These are phyloP conservation scores for Ambastaia sidthimunki DNA, from an alignment of 2,797 vertebrate species.

Conservation along the genomic window DNA sequence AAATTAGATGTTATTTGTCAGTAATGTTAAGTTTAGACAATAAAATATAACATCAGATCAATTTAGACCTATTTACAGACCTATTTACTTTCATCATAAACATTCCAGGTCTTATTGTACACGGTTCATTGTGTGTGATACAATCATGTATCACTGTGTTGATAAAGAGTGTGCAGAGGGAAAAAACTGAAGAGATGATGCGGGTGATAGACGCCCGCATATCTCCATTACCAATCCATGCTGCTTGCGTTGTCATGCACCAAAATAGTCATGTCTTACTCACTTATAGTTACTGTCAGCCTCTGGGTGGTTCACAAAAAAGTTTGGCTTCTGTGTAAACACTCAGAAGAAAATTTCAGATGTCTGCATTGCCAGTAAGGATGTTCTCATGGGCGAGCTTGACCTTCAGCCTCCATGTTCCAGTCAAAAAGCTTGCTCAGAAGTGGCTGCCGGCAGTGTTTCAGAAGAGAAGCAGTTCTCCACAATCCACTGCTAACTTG, in stretches of 20 bases:
- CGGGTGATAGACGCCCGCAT: not conserved
- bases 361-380: not conserved
- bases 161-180: not conserved
- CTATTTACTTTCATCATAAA: no score
- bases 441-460: not conserved
- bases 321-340: not conserved
- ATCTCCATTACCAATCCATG: not conserved
- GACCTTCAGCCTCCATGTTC: not conserved
- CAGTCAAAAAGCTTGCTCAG: not conserved
- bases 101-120: no score
- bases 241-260: not conserved
- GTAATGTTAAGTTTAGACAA: no score
- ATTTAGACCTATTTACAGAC: no score
- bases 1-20: no score
- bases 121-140: not conserved
- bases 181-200: not conserved
- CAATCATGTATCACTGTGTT: not conserved
- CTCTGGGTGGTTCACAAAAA: not conserved
- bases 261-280: not conserved
- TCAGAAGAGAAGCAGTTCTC: not conserved
- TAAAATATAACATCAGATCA: no score
- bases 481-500: not conserved
- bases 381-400: conserved; percentile 7
- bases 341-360: not conserved
- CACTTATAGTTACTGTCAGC: not conserved